Evolutionary conservation across 2,888 invertebrate species (phyloP).

Genomic region (Drosophila prolongata): DNA sequence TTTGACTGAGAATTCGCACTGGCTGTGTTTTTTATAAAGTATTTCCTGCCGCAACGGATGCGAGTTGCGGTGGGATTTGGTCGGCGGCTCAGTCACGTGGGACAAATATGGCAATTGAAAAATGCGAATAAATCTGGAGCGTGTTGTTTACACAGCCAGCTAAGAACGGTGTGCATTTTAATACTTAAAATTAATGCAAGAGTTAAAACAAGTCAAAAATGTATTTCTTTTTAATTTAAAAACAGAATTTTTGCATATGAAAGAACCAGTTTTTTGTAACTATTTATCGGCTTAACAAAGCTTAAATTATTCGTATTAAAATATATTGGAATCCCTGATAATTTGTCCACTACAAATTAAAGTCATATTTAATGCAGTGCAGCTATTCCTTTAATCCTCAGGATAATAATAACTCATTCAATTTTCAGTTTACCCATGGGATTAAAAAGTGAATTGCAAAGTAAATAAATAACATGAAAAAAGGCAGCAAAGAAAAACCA

Average conservation of each 20-base stretch:
- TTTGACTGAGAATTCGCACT: slow-evolving; percentile 15
- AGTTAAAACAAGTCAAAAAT: background rate
- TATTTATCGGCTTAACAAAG: no score
- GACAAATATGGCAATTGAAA: slow-evolving; percentile 4
- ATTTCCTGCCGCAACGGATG: slow-evolving; percentile 36
- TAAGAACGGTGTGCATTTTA: background rate
- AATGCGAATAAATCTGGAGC: background rate
- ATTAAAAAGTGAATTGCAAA: background rate
- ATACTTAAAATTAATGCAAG: background rate
- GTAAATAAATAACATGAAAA: background rate
- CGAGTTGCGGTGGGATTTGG: slow-evolving; percentile 26
- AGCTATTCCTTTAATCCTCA: background rate
- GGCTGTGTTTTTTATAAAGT: slow-evolving; percentile 13
- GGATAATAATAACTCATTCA: background rate
- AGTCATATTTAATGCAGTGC: no score
- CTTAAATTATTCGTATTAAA: no score
- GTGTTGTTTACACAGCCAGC: background rate
- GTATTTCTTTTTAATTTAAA: background rate
- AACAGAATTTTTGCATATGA: background rate
- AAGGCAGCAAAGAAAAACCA: slow-evolving; percentile 10
- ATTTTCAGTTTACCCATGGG: background rate
- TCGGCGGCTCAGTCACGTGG: slow-evolving; percentile 5
- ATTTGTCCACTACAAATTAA: no score
- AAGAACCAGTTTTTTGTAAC: background rate
- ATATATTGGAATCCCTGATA: no score